Evolutionary conservation across 2,797 vertebrate genomes (phyloP), one percentile per base, ranked within the genome.

Genomic region (Aldrovandia affinis): DNA sequence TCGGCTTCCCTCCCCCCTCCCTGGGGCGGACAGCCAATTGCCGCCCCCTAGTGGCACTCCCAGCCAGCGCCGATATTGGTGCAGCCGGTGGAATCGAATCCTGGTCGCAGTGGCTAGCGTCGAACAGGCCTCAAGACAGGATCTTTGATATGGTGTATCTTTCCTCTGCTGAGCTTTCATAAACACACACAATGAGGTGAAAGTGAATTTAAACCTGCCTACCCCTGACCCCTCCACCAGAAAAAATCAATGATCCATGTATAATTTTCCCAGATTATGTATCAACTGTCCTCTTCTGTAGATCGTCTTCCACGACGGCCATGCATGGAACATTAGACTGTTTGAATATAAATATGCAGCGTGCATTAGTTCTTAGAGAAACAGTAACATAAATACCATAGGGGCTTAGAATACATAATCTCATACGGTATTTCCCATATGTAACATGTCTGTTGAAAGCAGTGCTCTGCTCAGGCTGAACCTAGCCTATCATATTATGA

Each of bases 131-230:
- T 33, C 15, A 42, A 63, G 59, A 81, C n/a, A 5, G 39, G 20
- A 20, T 8, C n/a, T 59, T n/a, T 44, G 54, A 42, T 83, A 61
- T 25, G 42, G 14, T 25, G 8, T 9, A 78, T 61, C 47, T 36
- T 80, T 68, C 7, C 61, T 54, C 44, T 20, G 14, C 10, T 30
- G 57, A 12, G 61, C 59, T 47, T 50, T 77, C 47, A 54, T 55
- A 50, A 78, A 68, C 6, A 30, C 22, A 42, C 28, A 68, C n/a
- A 54, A 57, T 52, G 28, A 80, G 52, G 47, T 63, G 50, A 14
- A 68, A 63, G 75, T 65, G 68, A 39, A 68, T 80, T 59, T 63
- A 47, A 78, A 63, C 30, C 57, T 63, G 75, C 33, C 59, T 52
- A 22, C 47, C 44, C 61, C 59, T 80, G 59, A 57, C 30, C 20